Conservation (phyloP, 1,140 invertebrate species). For the Drosophila obscura region DNA sequence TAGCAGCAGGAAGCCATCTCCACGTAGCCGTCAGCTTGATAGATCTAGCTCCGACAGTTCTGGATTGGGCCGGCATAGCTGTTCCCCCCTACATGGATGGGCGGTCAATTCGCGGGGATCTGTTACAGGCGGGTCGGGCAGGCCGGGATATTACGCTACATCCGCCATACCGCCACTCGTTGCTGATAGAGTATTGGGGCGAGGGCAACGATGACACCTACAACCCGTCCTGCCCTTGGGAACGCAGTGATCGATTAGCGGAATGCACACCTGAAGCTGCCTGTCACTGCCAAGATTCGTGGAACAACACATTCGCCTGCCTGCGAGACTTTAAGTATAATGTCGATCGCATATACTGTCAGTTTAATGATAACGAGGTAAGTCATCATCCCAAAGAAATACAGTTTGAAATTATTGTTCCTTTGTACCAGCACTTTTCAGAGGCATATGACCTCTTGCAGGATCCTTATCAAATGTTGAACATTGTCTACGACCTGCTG, state of each 20-base stretch:
- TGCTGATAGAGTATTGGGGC: slow-evolving; percentile 92
- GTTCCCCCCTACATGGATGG: slow-evolving; percentile 85
- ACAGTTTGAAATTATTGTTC: background rate
- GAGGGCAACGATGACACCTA: slow-evolving; percentile 86
- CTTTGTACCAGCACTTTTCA: slow-evolving; percentile 85
- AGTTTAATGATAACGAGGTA: slow-evolving; percentile 90
- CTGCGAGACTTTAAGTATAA: slow-evolving; percentile 86
- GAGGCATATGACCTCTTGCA: slow-evolving; percentile 89
- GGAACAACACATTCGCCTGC: slow-evolving; percentile 93
- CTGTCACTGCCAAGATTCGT: slow-evolving; percentile 93
- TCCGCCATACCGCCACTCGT: slow-evolving; percentile 83
- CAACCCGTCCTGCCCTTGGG: slow-evolving; percentile 86
- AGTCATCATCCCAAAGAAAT: background rate
- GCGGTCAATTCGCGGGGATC: slow-evolving; percentile 84
- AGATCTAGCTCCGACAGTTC: slow-evolving; percentile 92
- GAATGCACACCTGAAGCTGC: slow-evolving; percentile 87
- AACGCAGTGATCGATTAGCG: slow-evolving; percentile 85
- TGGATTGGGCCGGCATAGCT: slow-evolving; percentile 86
- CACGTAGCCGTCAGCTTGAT: slow-evolving; percentile 88
- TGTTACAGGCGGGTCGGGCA: slow-evolving; percentile 11
- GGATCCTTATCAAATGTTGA: slow-evolving; percentile 89
- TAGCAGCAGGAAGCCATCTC: slow-evolving; percentile 84
- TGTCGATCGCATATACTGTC: slow-evolving; percentile 89
- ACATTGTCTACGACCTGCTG: slow-evolving; percentile 85
- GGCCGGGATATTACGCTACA: slow-evolving; percentile 9